Evolutionary conservation across 2,113 vertebrate species (phyloP).

Genomic region (Myotis yumanensis): DNA sequence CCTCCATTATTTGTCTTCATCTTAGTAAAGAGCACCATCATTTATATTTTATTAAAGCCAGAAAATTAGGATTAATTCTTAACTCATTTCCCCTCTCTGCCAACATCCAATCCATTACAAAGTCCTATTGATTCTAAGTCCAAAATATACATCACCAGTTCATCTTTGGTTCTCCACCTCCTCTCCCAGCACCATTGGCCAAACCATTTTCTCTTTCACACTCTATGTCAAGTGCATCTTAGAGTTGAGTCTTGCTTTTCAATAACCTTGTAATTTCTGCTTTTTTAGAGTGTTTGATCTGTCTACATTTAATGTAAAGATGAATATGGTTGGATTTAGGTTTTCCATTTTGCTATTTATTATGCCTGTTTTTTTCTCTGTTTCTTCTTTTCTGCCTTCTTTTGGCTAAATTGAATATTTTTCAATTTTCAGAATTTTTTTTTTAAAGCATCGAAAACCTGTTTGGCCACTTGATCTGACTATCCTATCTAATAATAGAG

Average conservation of each 20-base stretch:
- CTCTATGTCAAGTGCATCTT: neutral
- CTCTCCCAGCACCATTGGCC: neutral
- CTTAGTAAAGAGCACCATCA: neutral
- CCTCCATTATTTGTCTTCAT: conserved; percentile 27
- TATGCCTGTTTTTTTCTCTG: neutral
- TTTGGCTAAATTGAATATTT: neutral
- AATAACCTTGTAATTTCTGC: neutral
- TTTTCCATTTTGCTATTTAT: neutral
- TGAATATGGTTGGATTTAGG: neutral
- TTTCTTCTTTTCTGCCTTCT: neutral
- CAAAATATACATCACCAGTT: neutral
- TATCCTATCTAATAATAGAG: no score
- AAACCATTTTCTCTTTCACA: neutral
- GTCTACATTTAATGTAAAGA: neutral
- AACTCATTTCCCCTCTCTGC: neutral
- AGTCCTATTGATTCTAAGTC: neutral
- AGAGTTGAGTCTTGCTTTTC: neutral
- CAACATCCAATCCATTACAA: neutral
- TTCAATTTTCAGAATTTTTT: neutral
- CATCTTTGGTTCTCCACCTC: neutral
- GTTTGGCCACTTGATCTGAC: no score
- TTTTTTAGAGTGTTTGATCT: neutral
- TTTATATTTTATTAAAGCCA: conserved; percentile 49
- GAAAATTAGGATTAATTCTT: conserved; percentile 21
- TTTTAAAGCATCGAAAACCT: no score